A percentile compares a stretch with the other conserved stretches of the same genome.
Conservation (phyloP, 1,140 invertebrate species). For the Tyrophagus putrescentiae region DNA sequence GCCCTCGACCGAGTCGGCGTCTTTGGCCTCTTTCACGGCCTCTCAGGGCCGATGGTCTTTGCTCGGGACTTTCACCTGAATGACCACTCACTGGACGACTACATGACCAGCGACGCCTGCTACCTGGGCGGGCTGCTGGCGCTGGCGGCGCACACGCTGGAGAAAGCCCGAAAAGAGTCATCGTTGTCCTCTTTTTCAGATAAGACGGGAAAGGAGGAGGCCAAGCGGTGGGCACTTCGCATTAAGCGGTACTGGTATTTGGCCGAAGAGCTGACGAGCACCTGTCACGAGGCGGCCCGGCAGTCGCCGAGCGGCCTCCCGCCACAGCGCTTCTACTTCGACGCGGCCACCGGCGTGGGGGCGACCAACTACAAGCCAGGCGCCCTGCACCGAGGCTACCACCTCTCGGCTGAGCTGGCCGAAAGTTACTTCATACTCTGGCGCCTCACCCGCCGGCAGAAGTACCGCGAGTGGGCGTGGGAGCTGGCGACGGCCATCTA, state of each 20-base stretch:
- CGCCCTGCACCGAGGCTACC: too few species aligned
- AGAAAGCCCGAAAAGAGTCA: constrained; percentile 60
- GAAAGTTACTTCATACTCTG: background rate
- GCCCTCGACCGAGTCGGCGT: constrained; percentile 46
- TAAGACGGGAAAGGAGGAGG: too few species aligned
- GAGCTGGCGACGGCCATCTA: background rate
- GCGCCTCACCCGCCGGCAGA: background rate
- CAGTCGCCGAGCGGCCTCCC: background rate
- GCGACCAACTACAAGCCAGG: too few species aligned
- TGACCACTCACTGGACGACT: constrained; percentile 78
- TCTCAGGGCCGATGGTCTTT: too few species aligned
- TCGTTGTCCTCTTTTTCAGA: constrained; percentile 93
- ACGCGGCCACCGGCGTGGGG: too few species aligned
- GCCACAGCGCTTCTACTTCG: background rate
- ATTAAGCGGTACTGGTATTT: background rate
- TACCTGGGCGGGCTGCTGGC: constrained; percentile 90
- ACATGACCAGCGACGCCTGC: constrained; percentile 96
- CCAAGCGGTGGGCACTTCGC: too few species aligned
- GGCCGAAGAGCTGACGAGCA: background rate
- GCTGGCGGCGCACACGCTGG: constrained; percentile 62
- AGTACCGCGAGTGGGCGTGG: background rate
- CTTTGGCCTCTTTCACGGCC: constrained; percentile 77
- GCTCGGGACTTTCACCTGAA: too few species aligned
- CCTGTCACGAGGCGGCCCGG: background rate
- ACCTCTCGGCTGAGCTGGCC: background rate